A percentile compares a stretch with the other conserved stretches of the same genome.
These are phyloP conservation scores for Perca fluviatilis DNA, from an alignment of 2,113 vertebrate species.

Conservation along the genomic window DNA sequence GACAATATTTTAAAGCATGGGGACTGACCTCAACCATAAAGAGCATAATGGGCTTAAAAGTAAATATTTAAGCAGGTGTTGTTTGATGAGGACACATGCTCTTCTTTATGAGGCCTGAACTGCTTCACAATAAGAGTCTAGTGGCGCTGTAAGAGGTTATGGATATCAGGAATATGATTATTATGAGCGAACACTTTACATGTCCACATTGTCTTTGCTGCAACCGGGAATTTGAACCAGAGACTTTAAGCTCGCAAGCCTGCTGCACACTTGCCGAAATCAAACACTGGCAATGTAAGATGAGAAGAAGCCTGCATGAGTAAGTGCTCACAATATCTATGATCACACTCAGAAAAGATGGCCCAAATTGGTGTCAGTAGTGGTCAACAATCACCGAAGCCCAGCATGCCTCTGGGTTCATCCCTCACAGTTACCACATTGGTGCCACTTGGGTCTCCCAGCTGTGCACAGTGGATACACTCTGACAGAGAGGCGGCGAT, in stretches of 20 bases:
- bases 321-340: not conserved
- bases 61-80: slow-evolving; percentile 42
- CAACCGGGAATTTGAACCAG: not conserved
- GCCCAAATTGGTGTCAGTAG: slow-evolving; percentile 46
- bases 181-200: not conserved
- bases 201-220: not conserved
- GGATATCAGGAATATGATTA: not conserved
- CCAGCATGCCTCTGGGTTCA: slow-evolving; percentile 15
- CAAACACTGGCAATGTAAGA: slow-evolving; percentile 9
- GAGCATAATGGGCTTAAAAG: slow-evolving; percentile 2
- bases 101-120: slow-evolving; percentile 21
- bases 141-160: not conserved
- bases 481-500: slow-evolving; percentile 6
- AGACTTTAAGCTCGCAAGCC: not conserved
- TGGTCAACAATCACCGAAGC: slow-evolving; percentile 18
- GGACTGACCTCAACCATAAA: slow-evolving; percentile 29
- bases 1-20: not conserved
- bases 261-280: not conserved
- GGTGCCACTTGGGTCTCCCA: slow-evolving; percentile 10
- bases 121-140: slow-evolving; percentile 8
- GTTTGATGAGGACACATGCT: slow-evolving; percentile 18
- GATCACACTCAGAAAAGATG: slow-evolving; percentile 6
- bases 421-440: not conserved
- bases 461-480: slow-evolving; percentile 13
- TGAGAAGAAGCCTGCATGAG: slow-evolving; percentile 20